Base-by-base conservation (phyloP, 2,113 vertebrate species). In the Xyrauchen texanus region DNA sequence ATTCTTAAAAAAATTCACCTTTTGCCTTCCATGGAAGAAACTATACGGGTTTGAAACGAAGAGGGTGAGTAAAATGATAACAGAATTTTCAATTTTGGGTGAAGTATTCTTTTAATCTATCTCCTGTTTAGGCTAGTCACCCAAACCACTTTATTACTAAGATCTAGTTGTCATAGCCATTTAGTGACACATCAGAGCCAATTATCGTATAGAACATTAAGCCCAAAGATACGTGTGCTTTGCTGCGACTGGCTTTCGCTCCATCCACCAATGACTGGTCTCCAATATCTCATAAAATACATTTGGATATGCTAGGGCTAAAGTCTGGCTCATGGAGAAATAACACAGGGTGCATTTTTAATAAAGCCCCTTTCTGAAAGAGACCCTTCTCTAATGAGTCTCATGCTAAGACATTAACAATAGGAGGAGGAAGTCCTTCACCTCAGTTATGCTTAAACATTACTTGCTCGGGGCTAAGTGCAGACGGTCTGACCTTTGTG, bases 391-490 rank as follows among this genome's bases (percentile, higher is more conserved):
- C 52, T 49, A 47, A 60, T 63, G 51, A 72, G 42, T 81, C 70
- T 78, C 34, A 68, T 42, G 13, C 42, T 44, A 49, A 71, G 16
- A 21, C 58, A 77, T 71, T 73, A 77, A 68, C 45, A 68, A 74
- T 69, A 4, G 46, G 66, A 72, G 61, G 15, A 85, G 60, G 67
- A 62, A 12, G 76, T 83, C 83, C 61, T 47, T 79, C 45, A 49
- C 70, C 64, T 61, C 21, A 51, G 49, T 75, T 80, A 82, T 70
- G 45, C 60, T 81, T 85, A 80, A 57, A 84, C 84, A 86, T 88
- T 89, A 86, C 88, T 87, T 87, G 61, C 15, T 68, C 4, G 52
- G 21, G 21, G 21, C 21, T 34, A 34, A 34, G 21, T 34, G 21
- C 21, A 34, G 21, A 34, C 21, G 21, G 21, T 9, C 15, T 68